Percentiles rank a stretch among this genome's conserved stretches.
Conservation (phyloP, 92 coral and sea anemone genomes). For the Zoanthus sociatus region DNA sequence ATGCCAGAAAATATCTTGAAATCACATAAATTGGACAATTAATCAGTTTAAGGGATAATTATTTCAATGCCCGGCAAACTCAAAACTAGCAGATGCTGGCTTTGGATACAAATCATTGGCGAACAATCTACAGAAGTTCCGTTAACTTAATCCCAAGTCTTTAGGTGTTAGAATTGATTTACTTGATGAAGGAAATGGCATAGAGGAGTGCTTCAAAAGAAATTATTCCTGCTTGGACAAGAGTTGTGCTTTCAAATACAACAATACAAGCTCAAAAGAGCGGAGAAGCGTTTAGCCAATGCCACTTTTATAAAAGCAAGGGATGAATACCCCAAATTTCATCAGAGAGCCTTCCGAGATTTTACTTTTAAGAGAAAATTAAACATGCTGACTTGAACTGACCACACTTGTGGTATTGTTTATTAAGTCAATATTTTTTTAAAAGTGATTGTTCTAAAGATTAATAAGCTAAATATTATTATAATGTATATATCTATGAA, state of each 20-base stretch:
- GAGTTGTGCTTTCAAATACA: conserved; percentile 51
- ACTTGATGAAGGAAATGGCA: conserved; percentile 35
- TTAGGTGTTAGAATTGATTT: background rate
- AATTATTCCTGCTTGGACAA: conserved; percentile 53
- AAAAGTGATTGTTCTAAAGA: no score
- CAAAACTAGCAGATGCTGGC: conserved; percentile 22
- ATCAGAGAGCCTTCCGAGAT: no score
- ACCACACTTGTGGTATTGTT: no score
- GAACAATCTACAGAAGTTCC: conserved; percentile 24
- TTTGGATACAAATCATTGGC: conserved; percentile 55
- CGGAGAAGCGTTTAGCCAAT: conserved; percentile 4
- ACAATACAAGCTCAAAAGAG: conserved; percentile 53
- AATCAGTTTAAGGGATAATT: background rate
- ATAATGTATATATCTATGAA: no score
- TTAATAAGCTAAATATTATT: no score
- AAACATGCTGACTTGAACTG: no score
- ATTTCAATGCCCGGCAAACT: conserved; percentile 57
- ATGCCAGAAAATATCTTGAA: no score
- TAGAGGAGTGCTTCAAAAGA: conserved; percentile 19
- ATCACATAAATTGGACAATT: no score
- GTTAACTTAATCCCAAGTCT: background rate
- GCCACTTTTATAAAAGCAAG: background rate
- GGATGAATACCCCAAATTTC: conserved; percentile 20
- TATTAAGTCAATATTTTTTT: no score
- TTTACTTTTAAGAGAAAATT: no score